Conservation (phyloP, 35 echinoderm and acorn worm species). For the Stichopus chloronotus region DNA sequence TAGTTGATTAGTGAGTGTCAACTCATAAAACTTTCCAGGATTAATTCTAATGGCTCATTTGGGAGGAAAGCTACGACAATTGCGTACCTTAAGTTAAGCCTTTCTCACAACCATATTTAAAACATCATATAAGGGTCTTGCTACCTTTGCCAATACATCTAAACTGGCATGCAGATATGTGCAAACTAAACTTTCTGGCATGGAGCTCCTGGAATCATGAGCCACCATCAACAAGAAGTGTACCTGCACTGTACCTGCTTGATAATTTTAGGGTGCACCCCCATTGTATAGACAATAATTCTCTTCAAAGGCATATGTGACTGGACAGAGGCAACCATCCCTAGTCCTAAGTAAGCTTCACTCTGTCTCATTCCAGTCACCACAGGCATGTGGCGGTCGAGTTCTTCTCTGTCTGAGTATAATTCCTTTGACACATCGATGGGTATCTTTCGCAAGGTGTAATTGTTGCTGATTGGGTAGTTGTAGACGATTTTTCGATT, state of each 20-base stretch:
- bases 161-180: no score
- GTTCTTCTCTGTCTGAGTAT: slow-evolving; percentile 40
- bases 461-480: slow-evolving; percentile 74
- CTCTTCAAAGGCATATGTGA: slow-evolving; percentile 91
- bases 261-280: slow-evolving; percentile 82
- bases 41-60: no score
- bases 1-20: no score
- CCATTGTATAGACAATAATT: slow-evolving; percentile 84
- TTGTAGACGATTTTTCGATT: slow-evolving; percentile 69
- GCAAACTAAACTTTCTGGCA: no score
- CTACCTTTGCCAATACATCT: no score
- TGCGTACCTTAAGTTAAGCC: no score
- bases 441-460: slow-evolving; percentile 52
- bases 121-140: no score
- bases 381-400: slow-evolving; percentile 78
- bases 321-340: slow-evolving; percentile 92
- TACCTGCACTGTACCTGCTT: slow-evolving; percentile 62
- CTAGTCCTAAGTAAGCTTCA: slow-evolving; percentile 69
- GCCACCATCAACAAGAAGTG: neutral
- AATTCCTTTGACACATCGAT: slow-evolving; percentile 65
- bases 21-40: no score
- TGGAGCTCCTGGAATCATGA: no score
- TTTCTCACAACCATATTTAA: no score
- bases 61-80: no score
- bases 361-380: slow-evolving; percentile 73